Evolutionary conservation across 2,113 vertebrate species (phyloP).

Genomic region (Antechinus stuartii): DNA sequence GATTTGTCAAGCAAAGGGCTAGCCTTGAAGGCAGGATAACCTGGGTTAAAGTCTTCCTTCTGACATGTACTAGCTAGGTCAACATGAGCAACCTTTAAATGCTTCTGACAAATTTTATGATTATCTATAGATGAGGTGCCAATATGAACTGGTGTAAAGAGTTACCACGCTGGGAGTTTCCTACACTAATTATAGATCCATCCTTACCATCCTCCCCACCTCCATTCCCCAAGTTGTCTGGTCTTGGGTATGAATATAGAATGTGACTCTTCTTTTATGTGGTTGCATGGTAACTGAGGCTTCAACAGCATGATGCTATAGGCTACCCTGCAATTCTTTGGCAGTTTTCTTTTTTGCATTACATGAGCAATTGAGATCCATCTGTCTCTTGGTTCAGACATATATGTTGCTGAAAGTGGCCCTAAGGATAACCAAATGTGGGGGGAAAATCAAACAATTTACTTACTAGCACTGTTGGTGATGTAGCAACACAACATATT

Average conservation of each 20-base stretch:
- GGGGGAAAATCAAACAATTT: background rate
- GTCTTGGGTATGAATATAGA: slow-evolving; percentile 14
- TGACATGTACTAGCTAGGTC: background rate
- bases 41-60: background rate
- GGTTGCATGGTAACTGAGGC: background rate
- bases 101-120: background rate
- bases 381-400: background rate
- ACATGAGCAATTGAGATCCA: slow-evolving; percentile 7
- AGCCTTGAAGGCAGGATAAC: background rate
- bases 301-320: background rate
- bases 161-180: background rate
- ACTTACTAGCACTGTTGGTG: background rate
- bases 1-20: background rate
- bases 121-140: background rate
- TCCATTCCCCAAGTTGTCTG: background rate
- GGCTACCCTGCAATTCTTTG: slow-evolving; percentile 23
- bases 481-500: background rate
- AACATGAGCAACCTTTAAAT: background rate
- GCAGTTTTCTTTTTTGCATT: background rate
- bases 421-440: background rate
- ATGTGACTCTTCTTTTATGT: slow-evolving; percentile 39
- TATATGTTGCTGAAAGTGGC: background rate
- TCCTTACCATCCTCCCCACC: background rate
- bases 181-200: slow-evolving; percentile 45
- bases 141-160: background rate